These are phyloP conservation scores for Lophura nycthemera DNA, from an alignment of 2,113 vertebrate genomes.

Conservation along the genomic window DNA sequence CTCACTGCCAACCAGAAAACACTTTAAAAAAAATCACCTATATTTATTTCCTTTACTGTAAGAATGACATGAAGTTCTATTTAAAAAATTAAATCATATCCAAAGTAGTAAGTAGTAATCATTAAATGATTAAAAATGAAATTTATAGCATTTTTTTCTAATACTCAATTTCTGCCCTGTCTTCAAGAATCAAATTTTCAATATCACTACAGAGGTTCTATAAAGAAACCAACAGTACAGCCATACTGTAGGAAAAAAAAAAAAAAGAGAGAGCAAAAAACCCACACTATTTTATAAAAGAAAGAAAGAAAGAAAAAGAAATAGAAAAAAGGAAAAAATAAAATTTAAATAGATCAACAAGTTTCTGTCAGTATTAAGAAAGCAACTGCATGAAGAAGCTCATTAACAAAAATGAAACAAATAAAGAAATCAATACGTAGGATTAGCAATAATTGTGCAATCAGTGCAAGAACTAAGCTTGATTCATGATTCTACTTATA, in stretches of 20 bases:
- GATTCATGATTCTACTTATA: not conserved
- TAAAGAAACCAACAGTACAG: not conserved
- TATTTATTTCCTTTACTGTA: slow-evolving; percentile 27
- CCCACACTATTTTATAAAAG: not conserved
- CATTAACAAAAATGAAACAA: not conserved
- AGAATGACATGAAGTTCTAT: not conserved
- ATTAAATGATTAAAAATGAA: not conserved
- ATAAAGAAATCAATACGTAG: not conserved
- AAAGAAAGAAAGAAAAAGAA: not conserved
- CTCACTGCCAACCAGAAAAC: not conserved
- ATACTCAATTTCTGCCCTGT: not conserved
- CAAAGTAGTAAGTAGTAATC: not conserved
- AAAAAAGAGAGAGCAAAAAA: not conserved
- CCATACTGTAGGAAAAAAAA: not conserved
- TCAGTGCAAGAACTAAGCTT: not conserved
- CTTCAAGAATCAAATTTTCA: not conserved
- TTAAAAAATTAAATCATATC: not conserved
- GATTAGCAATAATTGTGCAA: not conserved
- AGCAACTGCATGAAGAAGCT: not conserved
- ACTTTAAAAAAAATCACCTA: not conserved
- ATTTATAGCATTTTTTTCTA: not conserved
- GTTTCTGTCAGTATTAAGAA: not conserved
- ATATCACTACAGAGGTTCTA: not conserved
- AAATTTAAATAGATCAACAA: not conserved
- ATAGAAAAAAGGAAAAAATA: not conserved